A percentile compares a stretch with the other conserved stretches of the same genome.
Conservation (phyloP, 2,888 invertebrate species). For the Agrochola lychnidis region DNA sequence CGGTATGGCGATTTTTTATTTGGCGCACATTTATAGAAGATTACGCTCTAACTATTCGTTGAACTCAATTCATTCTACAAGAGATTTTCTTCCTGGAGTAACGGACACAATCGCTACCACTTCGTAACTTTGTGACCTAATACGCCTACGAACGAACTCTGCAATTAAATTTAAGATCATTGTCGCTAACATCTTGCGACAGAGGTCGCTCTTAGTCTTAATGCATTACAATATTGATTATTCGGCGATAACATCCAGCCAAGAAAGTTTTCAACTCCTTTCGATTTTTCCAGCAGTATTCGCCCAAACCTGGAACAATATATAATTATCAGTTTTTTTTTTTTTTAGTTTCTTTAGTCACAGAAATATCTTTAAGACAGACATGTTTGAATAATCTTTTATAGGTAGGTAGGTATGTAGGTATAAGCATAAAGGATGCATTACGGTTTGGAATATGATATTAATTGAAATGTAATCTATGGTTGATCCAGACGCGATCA, state of each 20-base stretch:
- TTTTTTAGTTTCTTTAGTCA: not conserved
- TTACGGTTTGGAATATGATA: not conserved
- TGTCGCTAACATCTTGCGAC: not conserved
- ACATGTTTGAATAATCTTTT: not conserved
- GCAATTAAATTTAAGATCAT: not conserved
- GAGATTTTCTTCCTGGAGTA: not conserved
- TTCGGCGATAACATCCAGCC: slow-evolving; percentile 65
- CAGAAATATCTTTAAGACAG: not conserved
- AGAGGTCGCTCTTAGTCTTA: slow-evolving; percentile 34
- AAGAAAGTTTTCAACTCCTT: slow-evolving; percentile 69
- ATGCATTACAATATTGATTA: slow-evolving; percentile 68
- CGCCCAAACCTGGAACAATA: slow-evolving; percentile 79
- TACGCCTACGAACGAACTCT: slow-evolving; percentile 4
- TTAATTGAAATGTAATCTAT: too few species aligned
- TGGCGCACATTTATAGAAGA: too few species aligned
- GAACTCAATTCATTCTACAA: too few species aligned
- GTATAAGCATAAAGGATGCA: not conserved
- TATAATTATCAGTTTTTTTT: not conserved
- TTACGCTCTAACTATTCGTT: too few species aligned
- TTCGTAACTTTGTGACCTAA: not conserved
- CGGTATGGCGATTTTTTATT: too few species aligned
- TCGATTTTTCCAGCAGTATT: slow-evolving; percentile 85
- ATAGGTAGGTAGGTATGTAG: not conserved
- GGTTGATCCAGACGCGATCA: not conserved
- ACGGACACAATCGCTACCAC: not conserved